Conservation (phyloP, 2,797 vertebrate species). For the Micrastur ruficollis region DNA sequence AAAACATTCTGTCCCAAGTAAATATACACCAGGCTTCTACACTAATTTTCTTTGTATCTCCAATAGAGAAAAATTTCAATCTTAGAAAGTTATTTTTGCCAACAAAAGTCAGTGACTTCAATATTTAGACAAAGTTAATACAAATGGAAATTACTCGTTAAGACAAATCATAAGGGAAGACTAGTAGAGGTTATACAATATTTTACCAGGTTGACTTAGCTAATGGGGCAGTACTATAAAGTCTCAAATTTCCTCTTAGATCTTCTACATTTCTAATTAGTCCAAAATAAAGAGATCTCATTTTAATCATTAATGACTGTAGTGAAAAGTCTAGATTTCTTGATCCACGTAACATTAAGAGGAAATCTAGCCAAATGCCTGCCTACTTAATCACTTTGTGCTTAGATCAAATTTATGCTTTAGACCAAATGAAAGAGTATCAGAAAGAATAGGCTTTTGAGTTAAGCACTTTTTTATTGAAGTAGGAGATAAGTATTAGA, state of each 20-base stretch:
- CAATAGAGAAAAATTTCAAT: not conserved
- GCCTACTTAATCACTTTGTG: not conserved
- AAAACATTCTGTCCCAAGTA: not conserved
- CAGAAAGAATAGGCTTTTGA: not conserved
- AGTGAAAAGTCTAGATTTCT: not conserved
- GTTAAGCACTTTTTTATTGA: not conserved
- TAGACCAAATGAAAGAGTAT: not conserved
- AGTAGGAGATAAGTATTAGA: not conserved
- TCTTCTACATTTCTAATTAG: not conserved
- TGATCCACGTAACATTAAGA: not conserved
- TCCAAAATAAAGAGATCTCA: not conserved
- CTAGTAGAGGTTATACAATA: not conserved
- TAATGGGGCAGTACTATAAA: not conserved
- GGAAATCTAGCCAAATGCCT: not conserved
- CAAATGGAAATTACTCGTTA: not conserved
- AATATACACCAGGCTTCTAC: not conserved
- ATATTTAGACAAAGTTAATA: not conserved
- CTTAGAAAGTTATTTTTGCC: not conserved
- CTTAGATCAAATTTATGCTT: not conserved
- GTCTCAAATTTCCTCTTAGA: not conserved
- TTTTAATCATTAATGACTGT: not conserved
- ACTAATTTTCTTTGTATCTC: not conserved
- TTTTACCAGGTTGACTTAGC: not conserved
- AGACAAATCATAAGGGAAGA: not conserved
- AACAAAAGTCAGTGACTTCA: not conserved